phyloP scores from a whole-genome alignment of 2,113 vertebrate genomes.

The Microcebus lehilahytsara region DNA sequence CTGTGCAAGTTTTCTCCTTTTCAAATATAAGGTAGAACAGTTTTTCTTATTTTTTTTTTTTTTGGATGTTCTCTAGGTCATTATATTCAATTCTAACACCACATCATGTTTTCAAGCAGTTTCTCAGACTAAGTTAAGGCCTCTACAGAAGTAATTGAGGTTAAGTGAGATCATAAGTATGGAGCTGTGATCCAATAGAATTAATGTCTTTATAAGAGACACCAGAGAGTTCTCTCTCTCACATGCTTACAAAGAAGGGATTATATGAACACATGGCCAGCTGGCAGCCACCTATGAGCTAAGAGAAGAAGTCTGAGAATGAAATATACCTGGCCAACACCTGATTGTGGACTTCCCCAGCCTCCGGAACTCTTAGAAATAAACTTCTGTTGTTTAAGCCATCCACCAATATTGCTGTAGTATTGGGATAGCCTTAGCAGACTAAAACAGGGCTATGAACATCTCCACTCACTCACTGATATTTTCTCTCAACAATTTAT shows the following conservation, averaged over 20 bases:
- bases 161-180: background rate
- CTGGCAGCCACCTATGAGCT: background rate
- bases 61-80: background rate
- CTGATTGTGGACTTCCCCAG: background rate
- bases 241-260: background rate
- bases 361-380: background rate
- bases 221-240: background rate
- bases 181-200: background rate
- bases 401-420: background rate
- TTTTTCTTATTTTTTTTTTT: background rate
- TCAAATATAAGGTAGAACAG: background rate
- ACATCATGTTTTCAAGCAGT: background rate
- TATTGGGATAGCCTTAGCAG: background rate
- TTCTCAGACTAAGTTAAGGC: background rate
- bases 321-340: background rate
- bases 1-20: background rate
- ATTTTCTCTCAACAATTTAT: background rate
- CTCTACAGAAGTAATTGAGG: background rate
- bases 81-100: background rate
- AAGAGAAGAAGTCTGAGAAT: background rate
- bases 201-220: background rate
- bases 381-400: background rate
- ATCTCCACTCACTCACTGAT: background rate
- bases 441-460: background rate
- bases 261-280: background rate